Conservation (phyloP, 2,797 vertebrate species). For the Buceros bicornis region DNA sequence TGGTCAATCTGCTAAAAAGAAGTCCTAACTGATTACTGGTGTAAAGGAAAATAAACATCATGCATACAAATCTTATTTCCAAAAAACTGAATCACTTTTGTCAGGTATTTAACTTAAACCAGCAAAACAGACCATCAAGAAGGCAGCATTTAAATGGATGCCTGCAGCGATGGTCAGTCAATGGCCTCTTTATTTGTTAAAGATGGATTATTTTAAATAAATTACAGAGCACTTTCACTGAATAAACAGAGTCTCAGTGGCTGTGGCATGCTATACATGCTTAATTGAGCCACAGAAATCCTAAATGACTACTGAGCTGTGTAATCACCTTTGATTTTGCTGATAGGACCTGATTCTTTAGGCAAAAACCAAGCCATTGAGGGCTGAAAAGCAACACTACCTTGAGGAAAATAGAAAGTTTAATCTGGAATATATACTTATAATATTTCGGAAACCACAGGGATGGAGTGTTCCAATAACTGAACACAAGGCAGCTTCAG, state of each 20-base stretch:
- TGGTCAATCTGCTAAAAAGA: conserved; percentile 69
- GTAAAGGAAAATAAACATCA: conserved; percentile 79
- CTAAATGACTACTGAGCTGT: conserved; percentile 91
- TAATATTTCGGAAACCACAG: conserved; percentile 88
- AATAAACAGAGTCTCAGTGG: conserved; percentile 98
- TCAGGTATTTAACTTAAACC: conserved; percentile 83
- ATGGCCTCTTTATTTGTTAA: conserved; percentile 99
- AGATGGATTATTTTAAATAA: conserved; percentile 99
- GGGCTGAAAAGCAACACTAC: conserved; percentile 84
- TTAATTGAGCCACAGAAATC: conserved; percentile 94
- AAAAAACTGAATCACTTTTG: conserved; percentile 84
- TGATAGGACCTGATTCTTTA: conserved; percentile 90
- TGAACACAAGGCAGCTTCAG: conserved; percentile 90
- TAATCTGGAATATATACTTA: conserved; percentile 88
- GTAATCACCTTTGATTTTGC: conserved; percentile 91
- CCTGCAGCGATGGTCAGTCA: conserved; percentile 91
- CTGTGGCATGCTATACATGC: conserved; percentile 91
- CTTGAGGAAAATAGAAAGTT: conserved; percentile 82
- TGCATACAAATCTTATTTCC: conserved; percentile 79
- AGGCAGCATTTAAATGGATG: conserved; percentile 89
- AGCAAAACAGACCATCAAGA: conserved; percentile 88
- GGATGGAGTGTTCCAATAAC: conserved; percentile 87
- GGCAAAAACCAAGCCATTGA: conserved; percentile 84
- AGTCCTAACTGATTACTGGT: conserved; percentile 71
- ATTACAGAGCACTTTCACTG: conserved; percentile 99